Evolutionary conservation across 2,888 invertebrate species (phyloP).

Genomic region (Monopis laevigella): DNA sequence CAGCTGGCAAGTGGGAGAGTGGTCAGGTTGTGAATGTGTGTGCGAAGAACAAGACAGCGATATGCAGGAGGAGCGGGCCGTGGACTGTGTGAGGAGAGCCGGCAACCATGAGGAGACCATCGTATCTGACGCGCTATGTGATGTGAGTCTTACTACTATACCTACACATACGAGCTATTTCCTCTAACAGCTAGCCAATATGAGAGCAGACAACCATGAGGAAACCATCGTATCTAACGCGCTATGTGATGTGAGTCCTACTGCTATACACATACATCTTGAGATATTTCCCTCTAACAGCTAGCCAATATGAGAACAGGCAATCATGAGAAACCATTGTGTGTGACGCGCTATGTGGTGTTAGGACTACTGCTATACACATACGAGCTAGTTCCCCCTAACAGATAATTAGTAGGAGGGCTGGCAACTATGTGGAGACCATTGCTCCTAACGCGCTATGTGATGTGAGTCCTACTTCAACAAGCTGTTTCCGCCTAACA

Average conservation of each 20-base stretch:
- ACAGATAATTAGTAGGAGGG: too few relatives aligned
- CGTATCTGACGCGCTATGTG: conserved; percentile 9
- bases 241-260: conserved; percentile 9
- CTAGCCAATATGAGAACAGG: too few relatives aligned
- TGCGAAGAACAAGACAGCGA: neutral
- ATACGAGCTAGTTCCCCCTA: too few relatives aligned
- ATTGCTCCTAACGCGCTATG: conserved; percentile 9
- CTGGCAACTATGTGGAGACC: conserved; percentile 1
- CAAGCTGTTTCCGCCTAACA: too few relatives aligned
- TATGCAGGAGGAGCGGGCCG: conserved; percentile 9
- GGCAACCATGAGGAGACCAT: conserved; percentile 3
- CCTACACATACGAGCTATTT: too few relatives aligned
- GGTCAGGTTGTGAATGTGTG: conserved; percentile 13
- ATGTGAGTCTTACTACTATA: too few relatives aligned
- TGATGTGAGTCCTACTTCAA: too few relatives aligned
- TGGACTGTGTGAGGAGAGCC: conserved; percentile 1
- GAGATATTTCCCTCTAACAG: too few relatives aligned
- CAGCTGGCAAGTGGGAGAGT: conserved; percentile 13
- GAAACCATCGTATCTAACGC: conserved; percentile 5
- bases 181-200: too few relatives aligned
- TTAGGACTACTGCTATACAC: too few relatives aligned
- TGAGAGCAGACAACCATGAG: conserved; percentile 2
- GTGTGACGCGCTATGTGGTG: conserved; percentile 6
- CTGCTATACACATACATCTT: too few relatives aligned
- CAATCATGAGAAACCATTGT: conserved; percentile 4